These are phyloP conservation scores for Scaptomyza hsui DNA, from an alignment of 1,140 invertebrate genomes.

Conservation along the genomic window DNA sequence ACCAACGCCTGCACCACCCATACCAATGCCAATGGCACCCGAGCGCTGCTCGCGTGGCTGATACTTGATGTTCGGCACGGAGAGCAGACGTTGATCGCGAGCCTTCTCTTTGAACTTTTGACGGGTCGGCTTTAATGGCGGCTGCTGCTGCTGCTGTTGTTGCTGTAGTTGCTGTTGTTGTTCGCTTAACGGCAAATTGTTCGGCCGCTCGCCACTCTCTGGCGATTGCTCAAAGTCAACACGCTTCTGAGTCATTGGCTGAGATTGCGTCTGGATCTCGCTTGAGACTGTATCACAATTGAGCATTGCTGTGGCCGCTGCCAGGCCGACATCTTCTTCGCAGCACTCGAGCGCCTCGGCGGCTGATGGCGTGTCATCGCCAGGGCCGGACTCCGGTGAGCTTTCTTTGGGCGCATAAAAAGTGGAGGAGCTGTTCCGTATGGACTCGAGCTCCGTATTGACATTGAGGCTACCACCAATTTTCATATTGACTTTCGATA, in stretches of 20 bases:
- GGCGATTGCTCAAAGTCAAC: constrained; percentile 81
- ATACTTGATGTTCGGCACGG: constrained; percentile 91
- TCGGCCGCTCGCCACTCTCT: constrained; percentile 59
- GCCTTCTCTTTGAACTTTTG: constrained; percentile 86
- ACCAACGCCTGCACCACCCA: constrained; percentile 29
- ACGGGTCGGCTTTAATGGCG: constrained; percentile 86
- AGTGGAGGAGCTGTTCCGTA: constrained; percentile 83
- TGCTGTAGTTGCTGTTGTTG: constrained; percentile 10
- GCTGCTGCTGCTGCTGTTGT: constrained; percentile 24
- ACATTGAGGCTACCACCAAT: constrained; percentile 84
- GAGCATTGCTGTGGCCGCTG: constrained; percentile 28
- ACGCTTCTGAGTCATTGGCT: constrained; percentile 47
- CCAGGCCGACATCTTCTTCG: constrained; percentile 54
- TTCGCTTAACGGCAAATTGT: constrained; percentile 65
- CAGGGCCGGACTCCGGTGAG: constrained; percentile 59
- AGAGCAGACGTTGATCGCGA: constrained; percentile 88
- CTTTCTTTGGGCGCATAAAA: constrained; percentile 84
- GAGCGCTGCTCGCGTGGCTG: constrained; percentile 76
- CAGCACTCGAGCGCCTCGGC: constrained; percentile 54
- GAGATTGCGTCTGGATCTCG: not conserved
- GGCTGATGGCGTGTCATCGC: constrained; percentile 22
- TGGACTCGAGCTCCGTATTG: constrained; percentile 85
- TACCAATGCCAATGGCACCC: constrained; percentile 24
- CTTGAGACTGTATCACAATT: constrained; percentile 48
- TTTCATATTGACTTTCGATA: constrained; percentile 92